Conservation (phyloP, 2,797 vertebrate genomes). For the Peromyscus nudipes region DNA sequence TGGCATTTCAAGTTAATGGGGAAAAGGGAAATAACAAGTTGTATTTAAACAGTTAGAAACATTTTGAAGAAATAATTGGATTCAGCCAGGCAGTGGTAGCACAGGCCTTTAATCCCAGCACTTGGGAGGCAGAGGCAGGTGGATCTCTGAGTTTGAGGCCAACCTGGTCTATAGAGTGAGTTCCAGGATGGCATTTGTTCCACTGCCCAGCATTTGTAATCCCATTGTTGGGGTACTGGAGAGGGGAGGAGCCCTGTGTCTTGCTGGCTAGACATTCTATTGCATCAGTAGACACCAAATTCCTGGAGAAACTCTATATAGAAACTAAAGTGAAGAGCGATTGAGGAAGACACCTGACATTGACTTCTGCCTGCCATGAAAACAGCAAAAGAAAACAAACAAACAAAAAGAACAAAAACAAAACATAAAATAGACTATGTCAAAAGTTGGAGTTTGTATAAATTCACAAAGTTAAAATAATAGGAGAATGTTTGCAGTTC, state of each 20-base stretch:
- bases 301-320: not conserved
- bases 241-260: not conserved
- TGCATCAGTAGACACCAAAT: too few species aligned
- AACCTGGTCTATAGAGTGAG: not conserved
- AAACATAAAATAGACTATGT: slow-evolving; percentile 24
- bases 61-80: slow-evolving; percentile 48
- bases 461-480: slow-evolving; percentile 44
- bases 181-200: not conserved
- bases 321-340: not conserved
- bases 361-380: not conserved
- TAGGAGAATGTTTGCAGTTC: not conserved
- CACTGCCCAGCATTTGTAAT: not conserved
- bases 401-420: not conserved
- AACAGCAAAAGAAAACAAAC: not conserved
- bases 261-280: not conserved
- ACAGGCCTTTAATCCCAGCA: not conserved
- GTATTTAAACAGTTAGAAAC: slow-evolving; percentile 21
- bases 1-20: slow-evolving; percentile 36
- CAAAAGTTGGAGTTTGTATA: slow-evolving; percentile 52
- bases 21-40: slow-evolving; percentile 41
- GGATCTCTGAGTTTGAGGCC: not conserved
- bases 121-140: not conserved
- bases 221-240: not conserved
- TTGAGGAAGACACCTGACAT: not conserved
- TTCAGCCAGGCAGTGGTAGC: not conserved